Conservation (phyloP, 2,797 vertebrate genomes). For the Phaenicophaeus curvirostris region DNA sequence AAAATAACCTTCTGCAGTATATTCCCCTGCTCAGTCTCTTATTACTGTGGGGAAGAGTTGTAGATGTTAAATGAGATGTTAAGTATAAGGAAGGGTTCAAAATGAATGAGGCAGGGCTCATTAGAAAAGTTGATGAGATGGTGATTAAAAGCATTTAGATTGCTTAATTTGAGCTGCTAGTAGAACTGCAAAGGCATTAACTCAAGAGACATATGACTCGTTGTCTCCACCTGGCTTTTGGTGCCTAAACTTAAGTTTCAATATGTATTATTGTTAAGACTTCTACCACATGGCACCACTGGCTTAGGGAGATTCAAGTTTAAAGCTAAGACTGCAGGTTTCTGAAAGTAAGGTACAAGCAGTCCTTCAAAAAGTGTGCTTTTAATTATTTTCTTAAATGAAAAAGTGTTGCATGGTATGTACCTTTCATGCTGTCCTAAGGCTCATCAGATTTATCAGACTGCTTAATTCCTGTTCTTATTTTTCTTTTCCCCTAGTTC, state of each 20-base stretch:
- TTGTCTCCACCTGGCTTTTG: background rate
- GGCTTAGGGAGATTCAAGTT: background rate
- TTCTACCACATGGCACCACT: background rate
- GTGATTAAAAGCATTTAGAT: background rate
- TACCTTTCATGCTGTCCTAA: background rate
- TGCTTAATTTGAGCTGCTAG: background rate
- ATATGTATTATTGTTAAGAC: background rate
- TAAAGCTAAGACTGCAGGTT: background rate
- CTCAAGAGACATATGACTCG: background rate
- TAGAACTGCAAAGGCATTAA: background rate
- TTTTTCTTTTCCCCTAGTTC: slow-evolving; percentile 80
- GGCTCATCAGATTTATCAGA: background rate
- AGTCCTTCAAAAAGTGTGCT: background rate
- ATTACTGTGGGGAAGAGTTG: background rate
- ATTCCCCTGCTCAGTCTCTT: background rate
- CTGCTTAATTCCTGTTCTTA: background rate
- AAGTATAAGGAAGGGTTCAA: background rate
- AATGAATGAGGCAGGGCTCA: background rate
- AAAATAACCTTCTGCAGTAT: background rate
- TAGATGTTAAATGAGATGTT: background rate
- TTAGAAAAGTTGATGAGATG: background rate
- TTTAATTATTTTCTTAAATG: background rate
- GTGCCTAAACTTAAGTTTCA: background rate
- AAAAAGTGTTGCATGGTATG: background rate
- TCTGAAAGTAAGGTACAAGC: background rate